Conservation (phyloP, 2,113 vertebrate genomes). For the Alouatta palliata region DNA sequence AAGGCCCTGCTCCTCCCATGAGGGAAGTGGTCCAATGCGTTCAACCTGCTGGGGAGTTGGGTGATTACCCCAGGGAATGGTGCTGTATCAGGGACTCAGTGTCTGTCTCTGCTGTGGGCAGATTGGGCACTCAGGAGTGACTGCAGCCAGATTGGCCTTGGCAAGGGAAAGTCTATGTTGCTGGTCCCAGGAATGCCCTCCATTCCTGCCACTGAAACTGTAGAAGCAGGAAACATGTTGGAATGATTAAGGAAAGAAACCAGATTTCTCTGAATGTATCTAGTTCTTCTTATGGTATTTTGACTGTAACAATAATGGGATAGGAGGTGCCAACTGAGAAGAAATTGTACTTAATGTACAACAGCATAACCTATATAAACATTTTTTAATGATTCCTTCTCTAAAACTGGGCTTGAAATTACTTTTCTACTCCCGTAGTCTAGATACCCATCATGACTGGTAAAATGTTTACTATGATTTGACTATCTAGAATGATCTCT, state of each 20-base stretch:
- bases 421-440: too few relatives aligned
- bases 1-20: neutral
- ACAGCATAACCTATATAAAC: accelerated
- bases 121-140: neutral
- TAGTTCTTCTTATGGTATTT: neutral
- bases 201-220: neutral
- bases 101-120: neutral
- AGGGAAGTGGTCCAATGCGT: neutral
- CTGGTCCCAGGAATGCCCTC: neutral
- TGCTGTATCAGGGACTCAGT: neutral
- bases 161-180: neutral
- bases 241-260: neutral
- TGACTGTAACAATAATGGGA: neutral
- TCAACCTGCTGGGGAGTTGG: neutral
- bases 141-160: neutral
- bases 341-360: neutral
- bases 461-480: neutral
- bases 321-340: neutral
- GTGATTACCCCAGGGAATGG: neutral
- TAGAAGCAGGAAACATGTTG: neutral
- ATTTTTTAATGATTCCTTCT: neutral
- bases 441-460: neutral
- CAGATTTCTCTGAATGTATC: neutral
- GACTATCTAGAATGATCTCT: too few relatives aligned
- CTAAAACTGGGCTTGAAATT: neutral